Base-by-base conservation (phyloP, 2,113 vertebrate genomes). In the Mola mola region DNA sequence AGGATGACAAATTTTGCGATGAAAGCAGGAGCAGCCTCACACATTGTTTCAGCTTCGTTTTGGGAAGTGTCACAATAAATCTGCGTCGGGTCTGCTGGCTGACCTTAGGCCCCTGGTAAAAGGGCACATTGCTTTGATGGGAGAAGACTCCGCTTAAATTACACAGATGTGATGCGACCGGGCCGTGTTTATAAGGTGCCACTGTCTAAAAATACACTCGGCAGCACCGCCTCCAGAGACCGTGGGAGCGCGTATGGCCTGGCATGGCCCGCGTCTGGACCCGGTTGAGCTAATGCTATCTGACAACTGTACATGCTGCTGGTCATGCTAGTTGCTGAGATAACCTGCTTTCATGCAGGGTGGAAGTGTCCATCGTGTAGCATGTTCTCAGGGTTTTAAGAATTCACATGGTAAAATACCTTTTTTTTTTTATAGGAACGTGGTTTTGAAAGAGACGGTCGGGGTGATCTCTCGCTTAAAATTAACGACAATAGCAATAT, bases 251-350 rank as follows among this genome's bases (percentile, higher is more conserved):
- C 8, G 69, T 60, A 31, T 16, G 48, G 70, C 72, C 76, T 57
- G 84, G 73, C 73, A 11, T 57, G 50, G 73, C 62, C 72, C 41
- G 12, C 31, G 68, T 81, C 81, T 79, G 73, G 75, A 82, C 56
- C 81, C 19, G 53, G 50, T 26, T 84, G 84, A 84, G 51, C 80
- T 87, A 69, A 88, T 86, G 56, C 9, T 75, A 72, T 74, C 34
- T 88, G 88, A 90, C 88, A 89, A 79, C 55, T 69, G 81, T 66
- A 85, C 73, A 81, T 33, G 76, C 87, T 83, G 74, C 64, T 62
- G 75, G 87, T 83, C 72, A 87, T 71, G 75, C 60, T 60, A 56
- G 78, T 81, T 21, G 41, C 69, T 29, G 51, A 57, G 59, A 62
- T 79, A 88, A 88, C 82, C 82, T 87, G 88, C 75, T 80, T 55